These are phyloP conservation scores for Anabas testudineus DNA, from an alignment of 2,797 vertebrate species.

Conservation along the genomic window DNA sequence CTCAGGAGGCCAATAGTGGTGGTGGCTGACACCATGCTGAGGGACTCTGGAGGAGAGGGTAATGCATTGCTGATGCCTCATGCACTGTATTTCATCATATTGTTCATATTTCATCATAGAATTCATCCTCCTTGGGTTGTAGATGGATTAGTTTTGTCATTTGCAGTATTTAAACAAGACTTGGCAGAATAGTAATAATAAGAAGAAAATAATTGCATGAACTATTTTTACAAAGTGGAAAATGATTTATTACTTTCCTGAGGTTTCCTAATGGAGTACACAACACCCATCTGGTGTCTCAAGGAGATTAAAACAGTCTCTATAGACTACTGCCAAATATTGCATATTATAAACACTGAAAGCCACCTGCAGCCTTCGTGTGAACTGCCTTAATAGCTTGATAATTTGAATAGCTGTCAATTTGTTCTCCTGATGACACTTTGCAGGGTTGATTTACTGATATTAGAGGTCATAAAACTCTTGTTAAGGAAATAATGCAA, in stretches of 20 bases:
- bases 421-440: not conserved
- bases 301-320: conserved; percentile 19
- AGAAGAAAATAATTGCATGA: not conserved
- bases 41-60: conserved; percentile 98
- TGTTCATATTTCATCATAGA: not conserved
- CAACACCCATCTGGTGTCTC: conserved; percentile 11
- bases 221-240: not conserved
- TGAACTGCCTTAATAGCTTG: not conserved
- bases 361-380: not conserved
- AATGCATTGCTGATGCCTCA: not conserved
- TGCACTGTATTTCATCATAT: not conserved
- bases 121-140: no score
- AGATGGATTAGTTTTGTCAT: not conserved
- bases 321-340: not conserved
- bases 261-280: not conserved
- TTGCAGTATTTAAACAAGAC: not conserved
- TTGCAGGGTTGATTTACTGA: not conserved
- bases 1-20: conserved; percentile 94
- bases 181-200: not conserved
- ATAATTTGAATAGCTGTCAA: not conserved
- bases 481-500: not conserved
- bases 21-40: conserved; percentile 97
- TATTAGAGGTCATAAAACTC: not conserved
- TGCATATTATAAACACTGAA: no score
- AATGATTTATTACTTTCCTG: conserved; percentile 13